Base-by-base conservation (phyloP, 2,888 invertebrate genomes). In the Deilephila porcellus region DNA sequence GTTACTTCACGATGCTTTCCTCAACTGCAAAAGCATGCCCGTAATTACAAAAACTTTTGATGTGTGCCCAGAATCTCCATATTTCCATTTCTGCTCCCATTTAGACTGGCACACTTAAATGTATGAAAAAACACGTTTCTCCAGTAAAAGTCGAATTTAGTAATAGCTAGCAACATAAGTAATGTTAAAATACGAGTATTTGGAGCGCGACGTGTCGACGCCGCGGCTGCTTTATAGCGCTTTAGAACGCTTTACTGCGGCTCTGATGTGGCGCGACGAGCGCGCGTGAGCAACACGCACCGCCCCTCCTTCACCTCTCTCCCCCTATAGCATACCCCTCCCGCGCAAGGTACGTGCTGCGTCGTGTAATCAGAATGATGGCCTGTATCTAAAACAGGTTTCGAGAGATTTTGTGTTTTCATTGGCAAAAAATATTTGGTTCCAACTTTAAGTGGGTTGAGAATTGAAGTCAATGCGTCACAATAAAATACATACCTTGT, bases 101-200 rank as follows among this genome's bases (percentile, higher is more conserved):
- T 45, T 11, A 45, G 11, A 11, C 3, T 45, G 11, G 1, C 45
- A 11, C 14, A 56, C n/a, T 56, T 56, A 56, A 56, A 56, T n/a
- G 4, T n/a, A 56, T n/a, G n/a, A 56, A 56, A 56, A 45, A 45
- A 45, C 45, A 45, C 45, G 45, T 45, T 45, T 11, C 0, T 5
- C 4, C 56, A n/a, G n/a, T 17, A 60, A 25, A 60, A 60, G 60
- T 19, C n/a, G 19, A 14, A 20, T 52, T 45, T 67, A 52, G 52
- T 52, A 67, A 67, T 67, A 45, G 25, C 3, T 25, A 20, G 45
- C 60, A 17, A 72, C 67, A 62, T 72, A 52, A 25, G 52, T 45
- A 67, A 67, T 67, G 64, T 64, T 64, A n/a, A 64, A 14, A 45
- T 67, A 52, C 17, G 67, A 67, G 67, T 52, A 67, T 52, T 52